Conservation (phyloP, 2,797 vertebrate species). For the Muscicapa comitata region DNA sequence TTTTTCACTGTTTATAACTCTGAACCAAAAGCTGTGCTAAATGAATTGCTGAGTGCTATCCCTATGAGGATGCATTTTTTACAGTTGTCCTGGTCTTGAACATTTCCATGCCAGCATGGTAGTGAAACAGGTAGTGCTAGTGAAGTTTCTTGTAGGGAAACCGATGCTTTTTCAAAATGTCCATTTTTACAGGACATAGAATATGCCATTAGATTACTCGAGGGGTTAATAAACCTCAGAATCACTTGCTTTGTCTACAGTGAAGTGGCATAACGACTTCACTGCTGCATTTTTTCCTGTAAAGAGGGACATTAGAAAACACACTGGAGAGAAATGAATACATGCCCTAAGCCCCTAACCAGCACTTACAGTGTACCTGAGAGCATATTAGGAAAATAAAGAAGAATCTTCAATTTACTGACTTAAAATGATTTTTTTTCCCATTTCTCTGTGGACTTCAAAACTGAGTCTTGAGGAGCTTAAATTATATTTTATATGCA, state of each 20-base stretch:
- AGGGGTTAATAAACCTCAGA: constrained; percentile 41
- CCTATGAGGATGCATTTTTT: neutral
- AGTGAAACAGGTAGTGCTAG: neutral
- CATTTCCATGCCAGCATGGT: neutral
- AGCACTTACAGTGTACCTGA: neutral
- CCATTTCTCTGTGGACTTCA: neutral
- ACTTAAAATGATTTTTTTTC: neutral
- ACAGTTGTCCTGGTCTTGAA: neutral
- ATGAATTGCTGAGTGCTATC: neutral
- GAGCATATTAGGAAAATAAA: constrained; percentile 41
- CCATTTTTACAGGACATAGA: neutral
- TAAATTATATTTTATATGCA: constrained; percentile 11
- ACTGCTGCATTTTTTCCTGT: neutral
- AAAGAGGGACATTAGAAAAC: constrained; percentile 26
- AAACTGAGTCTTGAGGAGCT: neutral
- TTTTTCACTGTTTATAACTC: neutral
- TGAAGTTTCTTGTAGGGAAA: neutral
- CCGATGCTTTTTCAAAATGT: neutral
- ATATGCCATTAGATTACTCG: neutral
- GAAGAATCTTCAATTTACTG: constrained; percentile 32
- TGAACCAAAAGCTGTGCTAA: neutral
- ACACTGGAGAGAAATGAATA: constrained; percentile 27
- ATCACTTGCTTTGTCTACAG: constrained; percentile 15
- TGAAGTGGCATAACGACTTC: constrained; percentile 20
- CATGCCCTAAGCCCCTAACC: neutral